These are phyloP conservation scores for Caranx melampygus DNA, from an alignment of 2,113 vertebrate species.

Conservation along the genomic window DNA sequence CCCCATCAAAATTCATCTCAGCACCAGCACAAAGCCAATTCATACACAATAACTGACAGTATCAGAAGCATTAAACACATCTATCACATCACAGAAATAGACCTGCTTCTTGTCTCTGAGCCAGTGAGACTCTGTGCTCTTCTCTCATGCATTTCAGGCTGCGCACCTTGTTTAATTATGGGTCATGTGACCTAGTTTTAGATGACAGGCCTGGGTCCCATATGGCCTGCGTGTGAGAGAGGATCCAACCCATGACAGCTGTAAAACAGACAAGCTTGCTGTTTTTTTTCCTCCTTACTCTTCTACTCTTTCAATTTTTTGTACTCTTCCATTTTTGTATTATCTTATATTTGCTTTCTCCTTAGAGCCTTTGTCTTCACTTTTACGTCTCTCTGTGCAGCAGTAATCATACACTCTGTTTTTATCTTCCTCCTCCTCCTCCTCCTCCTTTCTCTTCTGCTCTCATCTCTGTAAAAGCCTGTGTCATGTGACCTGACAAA, in stretches of 20 bases:
- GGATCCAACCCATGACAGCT: constrained; percentile 70
- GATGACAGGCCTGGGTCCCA: constrained; percentile 66
- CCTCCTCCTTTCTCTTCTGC: constrained; percentile 32
- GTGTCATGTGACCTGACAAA: constrained; percentile 71
- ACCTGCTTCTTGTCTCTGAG: constrained; percentile 4
- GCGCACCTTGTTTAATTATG: constrained; percentile 62
- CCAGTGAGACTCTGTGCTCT: constrained; percentile 10
- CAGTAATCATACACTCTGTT: constrained; percentile 50
- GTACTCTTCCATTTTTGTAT: constrained; percentile 29
- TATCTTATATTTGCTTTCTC: constrained; percentile 25
- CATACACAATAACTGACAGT: constrained; percentile 11
- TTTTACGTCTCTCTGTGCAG: constrained; percentile 31
- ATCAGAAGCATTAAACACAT: background rate
- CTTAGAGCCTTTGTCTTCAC: constrained; percentile 39
- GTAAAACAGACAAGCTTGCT: constrained; percentile 51
- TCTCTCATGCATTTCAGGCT: constrained; percentile 34
- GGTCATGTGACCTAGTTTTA: constrained; percentile 76
- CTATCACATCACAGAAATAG: background rate
- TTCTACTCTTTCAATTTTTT: constrained; percentile 1
- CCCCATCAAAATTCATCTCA: constrained; percentile 30
- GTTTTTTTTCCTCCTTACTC: constrained; percentile 7
- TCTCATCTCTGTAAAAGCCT: constrained; percentile 62
- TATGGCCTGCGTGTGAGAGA: constrained; percentile 64
- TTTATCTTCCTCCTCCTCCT: constrained; percentile 41
- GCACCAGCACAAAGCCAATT: constrained; percentile 10